Conservation (phyloP, 2,797 vertebrate genomes). For the Moxostoma hubbsi region DNA sequence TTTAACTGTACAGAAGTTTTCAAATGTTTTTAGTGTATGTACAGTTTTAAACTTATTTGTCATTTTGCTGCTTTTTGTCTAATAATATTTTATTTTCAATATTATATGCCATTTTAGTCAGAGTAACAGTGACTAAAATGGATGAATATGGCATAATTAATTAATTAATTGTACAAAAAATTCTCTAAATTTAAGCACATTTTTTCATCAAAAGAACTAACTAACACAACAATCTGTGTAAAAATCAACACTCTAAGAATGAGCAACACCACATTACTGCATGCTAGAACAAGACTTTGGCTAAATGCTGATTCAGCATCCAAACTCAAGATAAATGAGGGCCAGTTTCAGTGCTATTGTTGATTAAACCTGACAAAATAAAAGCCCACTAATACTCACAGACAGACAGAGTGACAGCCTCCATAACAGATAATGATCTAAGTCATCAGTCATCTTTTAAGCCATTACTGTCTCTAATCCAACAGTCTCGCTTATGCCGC, state of each 20-base stretch:
- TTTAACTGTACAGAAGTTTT: no score
- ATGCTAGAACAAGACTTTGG: background rate
- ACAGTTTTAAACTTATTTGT: no score
- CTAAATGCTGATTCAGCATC: slow-evolving; percentile 21
- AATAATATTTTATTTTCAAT: no score
- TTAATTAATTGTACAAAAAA: no score
- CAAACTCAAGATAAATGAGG: slow-evolving; percentile 54
- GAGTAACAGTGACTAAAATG: no score
- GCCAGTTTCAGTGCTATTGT: slow-evolving; percentile 42
- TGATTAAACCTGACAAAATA: slow-evolving; percentile 51
- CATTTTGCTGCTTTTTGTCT: no score
- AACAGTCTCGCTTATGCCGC: background rate
- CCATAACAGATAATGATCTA: slow-evolving; percentile 52
- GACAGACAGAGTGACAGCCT: slow-evolving; percentile 54
- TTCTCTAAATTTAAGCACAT: no score
- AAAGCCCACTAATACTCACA: slow-evolving; percentile 43
- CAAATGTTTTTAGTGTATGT: no score
- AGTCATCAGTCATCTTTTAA: slow-evolving; percentile 62
- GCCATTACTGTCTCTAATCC: slow-evolving; percentile 13
- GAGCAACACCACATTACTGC: background rate
- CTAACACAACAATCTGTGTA: background rate
- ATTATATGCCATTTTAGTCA: no score
- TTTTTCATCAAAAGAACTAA: no score
- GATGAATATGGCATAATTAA: no score
- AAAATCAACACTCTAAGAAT: background rate